Percentiles rank a stretch among this genome's conserved stretches.
Conservation (phyloP, 1,140 invertebrate species). For the Orchestia grillus region DNA sequence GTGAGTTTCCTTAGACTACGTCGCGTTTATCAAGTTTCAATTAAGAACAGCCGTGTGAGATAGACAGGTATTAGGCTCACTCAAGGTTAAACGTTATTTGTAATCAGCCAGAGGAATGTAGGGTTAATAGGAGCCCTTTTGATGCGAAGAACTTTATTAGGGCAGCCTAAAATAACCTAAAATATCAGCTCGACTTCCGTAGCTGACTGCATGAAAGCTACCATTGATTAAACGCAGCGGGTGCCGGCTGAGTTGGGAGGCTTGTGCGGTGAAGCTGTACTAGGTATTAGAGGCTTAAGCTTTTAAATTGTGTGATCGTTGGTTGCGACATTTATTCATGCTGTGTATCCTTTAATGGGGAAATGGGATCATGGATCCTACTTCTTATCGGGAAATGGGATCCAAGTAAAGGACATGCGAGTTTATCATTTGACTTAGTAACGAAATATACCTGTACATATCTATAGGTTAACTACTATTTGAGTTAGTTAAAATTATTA, state of each 20-base stretch:
- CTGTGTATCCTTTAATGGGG: no score
- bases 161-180: background rate
- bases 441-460: no score
- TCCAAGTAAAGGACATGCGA: no score
- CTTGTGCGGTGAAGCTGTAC: no score
- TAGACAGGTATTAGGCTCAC: background rate
- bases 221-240: background rate
- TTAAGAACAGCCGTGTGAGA: background rate
- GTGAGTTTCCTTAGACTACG: background rate
- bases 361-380: no score
- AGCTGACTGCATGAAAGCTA: background rate
- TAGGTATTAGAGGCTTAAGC: no score
- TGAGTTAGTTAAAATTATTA: no score
- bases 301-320: no score
- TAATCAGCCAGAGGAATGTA: background rate
- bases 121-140: background rate
- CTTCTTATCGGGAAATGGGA: no score
- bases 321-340: no score
- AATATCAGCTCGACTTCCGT: background rate
- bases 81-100: background rate
- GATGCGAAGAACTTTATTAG: background rate
- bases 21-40: background rate
- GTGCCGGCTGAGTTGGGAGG: background rate
- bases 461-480: no score
- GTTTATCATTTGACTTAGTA: no score